Evolutionary conservation across 2,888 invertebrate species (phyloP).

Genomic region (Erpobdella octoculata): DNA sequence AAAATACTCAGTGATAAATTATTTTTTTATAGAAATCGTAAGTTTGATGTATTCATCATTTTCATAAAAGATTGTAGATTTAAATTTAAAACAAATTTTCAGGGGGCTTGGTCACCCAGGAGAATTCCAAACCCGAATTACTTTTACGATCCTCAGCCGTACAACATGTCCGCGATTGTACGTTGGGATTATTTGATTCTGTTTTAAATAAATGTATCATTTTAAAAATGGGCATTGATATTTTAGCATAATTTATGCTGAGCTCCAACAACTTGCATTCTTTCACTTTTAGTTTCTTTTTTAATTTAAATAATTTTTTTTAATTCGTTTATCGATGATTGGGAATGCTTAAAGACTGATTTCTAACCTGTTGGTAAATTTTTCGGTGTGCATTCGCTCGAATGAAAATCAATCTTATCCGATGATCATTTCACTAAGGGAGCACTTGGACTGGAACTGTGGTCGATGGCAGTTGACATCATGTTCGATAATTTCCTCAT

Average conservation of each 20-base stretch:
- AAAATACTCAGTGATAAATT: no score
- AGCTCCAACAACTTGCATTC: background rate
- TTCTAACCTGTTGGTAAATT: background rate
- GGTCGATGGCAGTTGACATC: slow-evolving; percentile 93
- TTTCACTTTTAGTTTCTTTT: no score
- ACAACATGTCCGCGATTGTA: slow-evolving; percentile 41
- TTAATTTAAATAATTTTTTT: no score
- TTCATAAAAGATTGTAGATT: no score
- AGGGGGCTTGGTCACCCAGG: slow-evolving; percentile 58
- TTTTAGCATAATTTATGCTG: background rate
- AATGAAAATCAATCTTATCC: no score
- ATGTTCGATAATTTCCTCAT: slow-evolving; percentile 90
- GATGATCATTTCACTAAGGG: slow-evolving; percentile 60
- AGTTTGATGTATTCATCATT: no score
- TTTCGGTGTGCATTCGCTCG: background rate
- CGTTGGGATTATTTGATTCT: background rate
- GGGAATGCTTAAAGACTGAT: no score
- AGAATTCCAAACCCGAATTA: slow-evolving; percentile 83
- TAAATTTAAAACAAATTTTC: no score
- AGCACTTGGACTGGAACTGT: slow-evolving; percentile 89
- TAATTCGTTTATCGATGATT: no score
- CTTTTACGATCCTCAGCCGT: slow-evolving; percentile 78
- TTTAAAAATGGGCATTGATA: no score
- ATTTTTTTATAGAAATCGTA: no score
- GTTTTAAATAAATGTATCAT: no score